A percentile compares a stretch with the other conserved stretches of the same genome.
phyloP scores from a whole-genome alignment of 2,888 invertebrate genomes.

The Amphiduros pacificus region DNA sequence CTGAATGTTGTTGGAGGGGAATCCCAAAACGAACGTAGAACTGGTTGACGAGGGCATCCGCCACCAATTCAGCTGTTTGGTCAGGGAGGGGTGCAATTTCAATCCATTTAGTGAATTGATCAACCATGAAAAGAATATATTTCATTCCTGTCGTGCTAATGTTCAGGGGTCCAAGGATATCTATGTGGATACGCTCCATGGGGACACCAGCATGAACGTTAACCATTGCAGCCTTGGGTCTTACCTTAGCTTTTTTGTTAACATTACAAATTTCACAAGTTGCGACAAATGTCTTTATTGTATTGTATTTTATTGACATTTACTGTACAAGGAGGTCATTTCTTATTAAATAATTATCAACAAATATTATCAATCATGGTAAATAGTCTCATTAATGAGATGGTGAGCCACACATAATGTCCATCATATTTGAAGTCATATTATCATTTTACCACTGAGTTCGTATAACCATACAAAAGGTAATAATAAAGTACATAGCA shows the following conservation, averaged over 20 bases:
- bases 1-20: not conserved
- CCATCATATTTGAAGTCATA: too few relatives aligned
- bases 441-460: too few relatives aligned
- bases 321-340: too few relatives aligned
- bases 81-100: not conserved
- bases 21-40: not conserved
- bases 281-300: too few relatives aligned
- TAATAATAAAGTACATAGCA: too few relatives aligned
- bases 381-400: too few relatives aligned
- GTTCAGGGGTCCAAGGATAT: slow-evolving; percentile 1
- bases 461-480: too few relatives aligned
- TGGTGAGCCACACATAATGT: too few relatives aligned
- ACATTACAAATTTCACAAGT: not conserved
- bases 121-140: slow-evolving; percentile 1
- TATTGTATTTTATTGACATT: too few relatives aligned
- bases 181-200: not conserved
- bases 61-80: not conserved
- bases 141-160: not conserved
- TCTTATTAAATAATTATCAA: too few relatives aligned
- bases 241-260: not conserved
- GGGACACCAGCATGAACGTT: not conserved
- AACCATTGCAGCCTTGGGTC: not conserved
- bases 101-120: slow-evolving; percentile 1
- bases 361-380: too few relatives aligned
- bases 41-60: not conserved